A percentile compares a stretch with the other conserved stretches of the same genome.
Conservation (phyloP, 2,113 vertebrate genomes). For the Mobula birostris region DNA sequence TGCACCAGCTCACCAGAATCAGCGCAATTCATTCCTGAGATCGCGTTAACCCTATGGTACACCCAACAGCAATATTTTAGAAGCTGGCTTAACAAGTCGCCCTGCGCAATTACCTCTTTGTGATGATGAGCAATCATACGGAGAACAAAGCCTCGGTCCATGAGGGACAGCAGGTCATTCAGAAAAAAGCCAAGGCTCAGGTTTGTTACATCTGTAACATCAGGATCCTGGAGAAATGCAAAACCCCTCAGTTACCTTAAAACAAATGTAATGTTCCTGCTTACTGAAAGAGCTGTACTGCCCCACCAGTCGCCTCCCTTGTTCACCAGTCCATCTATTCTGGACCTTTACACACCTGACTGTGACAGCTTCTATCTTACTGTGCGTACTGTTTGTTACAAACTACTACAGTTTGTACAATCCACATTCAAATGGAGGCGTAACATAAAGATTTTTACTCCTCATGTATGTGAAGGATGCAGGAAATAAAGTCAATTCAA, state of each 20-base stretch:
- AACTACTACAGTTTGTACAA: too few relatives aligned
- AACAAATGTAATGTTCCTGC: not conserved
- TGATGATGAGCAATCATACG: not conserved
- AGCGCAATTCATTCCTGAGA: not conserved
- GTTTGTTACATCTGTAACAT: not conserved
- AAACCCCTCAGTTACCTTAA: not conserved
- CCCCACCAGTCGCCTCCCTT: not conserved
- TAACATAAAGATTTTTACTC: too few relatives aligned
- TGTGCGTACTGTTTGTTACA: too few relatives aligned
- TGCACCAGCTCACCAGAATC: not conserved
- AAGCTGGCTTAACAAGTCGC: not conserved
- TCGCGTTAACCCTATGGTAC: not conserved
- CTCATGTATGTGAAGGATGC: too few relatives aligned
- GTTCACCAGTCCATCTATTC: not conserved
- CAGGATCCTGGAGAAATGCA: slow-evolving; percentile 11
- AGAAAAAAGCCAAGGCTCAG: slow-evolving; percentile 27
- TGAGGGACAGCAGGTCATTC: slow-evolving; percentile 22
- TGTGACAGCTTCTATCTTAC: not conserved
- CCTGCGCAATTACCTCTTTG: not conserved
- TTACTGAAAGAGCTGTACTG: not conserved
- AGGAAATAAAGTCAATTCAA: too few relatives aligned
- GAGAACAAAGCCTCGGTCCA: slow-evolving; percentile 11
- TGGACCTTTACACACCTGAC: not conserved
- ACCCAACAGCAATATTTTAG: not conserved
- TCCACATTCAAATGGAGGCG: too few relatives aligned